These are phyloP conservation scores for Emydoidea blandingii DNA, from an alignment of 2,797 vertebrate genomes.

Conservation along the genomic window DNA sequence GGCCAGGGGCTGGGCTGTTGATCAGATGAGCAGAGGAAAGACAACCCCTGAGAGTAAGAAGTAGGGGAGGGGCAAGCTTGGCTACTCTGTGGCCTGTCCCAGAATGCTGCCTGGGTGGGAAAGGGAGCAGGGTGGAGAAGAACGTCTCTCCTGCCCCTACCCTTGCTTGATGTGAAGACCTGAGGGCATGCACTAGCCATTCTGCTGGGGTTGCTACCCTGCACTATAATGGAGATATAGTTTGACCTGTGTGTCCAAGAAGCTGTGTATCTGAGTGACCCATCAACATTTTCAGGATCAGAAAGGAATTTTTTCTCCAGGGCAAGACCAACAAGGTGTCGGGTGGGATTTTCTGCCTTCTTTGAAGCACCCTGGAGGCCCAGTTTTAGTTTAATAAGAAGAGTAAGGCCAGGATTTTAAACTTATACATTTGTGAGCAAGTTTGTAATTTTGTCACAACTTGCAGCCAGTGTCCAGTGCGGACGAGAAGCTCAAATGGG, in stretches of 20 bases:
- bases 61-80: neutral
- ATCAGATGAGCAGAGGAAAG: neutral
- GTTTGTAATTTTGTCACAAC: neutral
- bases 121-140: neutral
- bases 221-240: neutral
- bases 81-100: neutral
- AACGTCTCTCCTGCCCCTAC: neutral
- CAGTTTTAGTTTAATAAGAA: neutral
- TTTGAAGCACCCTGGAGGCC: neutral
- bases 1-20: neutral
- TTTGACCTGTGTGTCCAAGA: neutral
- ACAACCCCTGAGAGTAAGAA: neutral
- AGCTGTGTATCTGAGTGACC: neutral
- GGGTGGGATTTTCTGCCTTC: neutral
- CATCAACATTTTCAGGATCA: neutral
- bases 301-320: neutral
- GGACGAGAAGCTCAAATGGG: neutral
- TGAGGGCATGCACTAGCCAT: neutral
- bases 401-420: neutral
- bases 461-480: neutral
- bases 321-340: neutral
- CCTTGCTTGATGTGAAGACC: neutral
- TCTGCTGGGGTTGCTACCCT: neutral
- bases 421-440: neutral
- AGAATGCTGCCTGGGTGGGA: neutral